Evolutionary conservation across 1,140 invertebrate genomes (phyloP).

Genomic region (Diploscapter pachys): DNA sequence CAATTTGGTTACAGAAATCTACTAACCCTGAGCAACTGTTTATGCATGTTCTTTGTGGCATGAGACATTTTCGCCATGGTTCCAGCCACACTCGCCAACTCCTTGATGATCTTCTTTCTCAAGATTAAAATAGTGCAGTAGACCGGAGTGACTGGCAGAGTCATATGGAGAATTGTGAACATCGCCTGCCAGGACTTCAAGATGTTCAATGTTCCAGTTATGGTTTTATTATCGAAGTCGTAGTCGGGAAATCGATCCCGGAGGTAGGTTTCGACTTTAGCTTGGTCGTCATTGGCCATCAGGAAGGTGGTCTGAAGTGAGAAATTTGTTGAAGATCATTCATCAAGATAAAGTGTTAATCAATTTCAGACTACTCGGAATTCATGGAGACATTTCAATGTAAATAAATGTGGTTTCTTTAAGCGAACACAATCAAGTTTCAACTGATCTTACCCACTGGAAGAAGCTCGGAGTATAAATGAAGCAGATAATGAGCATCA

Average conservation of each 20-base stretch:
- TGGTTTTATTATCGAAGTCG: background rate
- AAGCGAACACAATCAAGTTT: background rate
- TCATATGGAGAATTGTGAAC: constrained; percentile 22
- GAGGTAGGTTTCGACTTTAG: background rate
- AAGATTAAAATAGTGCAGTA: too few relatives aligned
- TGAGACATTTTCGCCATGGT: too few relatives aligned
- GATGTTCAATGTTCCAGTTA: constrained; percentile 9
- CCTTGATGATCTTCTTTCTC: too few relatives aligned
- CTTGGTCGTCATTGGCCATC: background rate
- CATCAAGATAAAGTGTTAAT: too few relatives aligned
- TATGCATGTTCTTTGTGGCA: too few relatives aligned
- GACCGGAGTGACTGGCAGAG: constrained; percentile 8
- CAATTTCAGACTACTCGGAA: too few relatives aligned
- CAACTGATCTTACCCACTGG: constrained; percentile 1
- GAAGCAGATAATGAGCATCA: background rate
- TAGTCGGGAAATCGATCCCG: constrained; percentile 1
- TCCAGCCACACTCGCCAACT: too few relatives aligned
- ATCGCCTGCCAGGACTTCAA: background rate
- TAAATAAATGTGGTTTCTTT: background rate
- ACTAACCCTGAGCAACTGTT: too few relatives aligned
- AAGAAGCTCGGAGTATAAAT: constrained; percentile 18
- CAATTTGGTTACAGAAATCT: too few relatives aligned
- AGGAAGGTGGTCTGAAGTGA: background rate
- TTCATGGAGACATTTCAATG: too few relatives aligned
- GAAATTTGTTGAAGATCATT: too few relatives aligned